Evolutionary conservation across 2,113 vertebrate genomes (phyloP).

Genomic region (Myotis yumanensis): DNA sequence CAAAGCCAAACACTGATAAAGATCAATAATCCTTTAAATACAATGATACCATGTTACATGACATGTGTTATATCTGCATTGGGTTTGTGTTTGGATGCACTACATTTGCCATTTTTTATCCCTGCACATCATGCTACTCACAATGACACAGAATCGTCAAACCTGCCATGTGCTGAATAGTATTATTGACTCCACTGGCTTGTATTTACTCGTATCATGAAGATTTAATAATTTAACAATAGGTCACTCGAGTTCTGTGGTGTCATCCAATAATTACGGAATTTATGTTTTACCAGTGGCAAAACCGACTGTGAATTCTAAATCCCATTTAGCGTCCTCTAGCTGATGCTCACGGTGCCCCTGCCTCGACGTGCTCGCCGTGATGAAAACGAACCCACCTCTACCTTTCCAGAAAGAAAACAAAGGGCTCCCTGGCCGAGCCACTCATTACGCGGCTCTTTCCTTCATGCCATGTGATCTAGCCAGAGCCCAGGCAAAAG

Average conservation of each 20-base stretch:
- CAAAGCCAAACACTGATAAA: not conserved
- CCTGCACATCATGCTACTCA: not conserved
- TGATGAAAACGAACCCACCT: constrained; percentile 87
- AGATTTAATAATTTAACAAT: constrained; percentile 85
- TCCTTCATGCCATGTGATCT: constrained; percentile 85
- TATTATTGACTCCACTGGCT: constrained; percentile 78
- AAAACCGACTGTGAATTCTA: constrained; percentile 77
- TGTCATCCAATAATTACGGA: constrained; percentile 84
- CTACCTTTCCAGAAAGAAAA: constrained; percentile 84
- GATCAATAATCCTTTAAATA: constrained; percentile 49
- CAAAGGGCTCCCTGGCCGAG: constrained; percentile 85
- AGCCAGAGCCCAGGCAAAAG: constrained; percentile 85
- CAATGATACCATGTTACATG: not conserved
- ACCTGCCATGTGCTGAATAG: constrained; percentile 61
- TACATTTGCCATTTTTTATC: not conserved
- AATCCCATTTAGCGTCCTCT: constrained; percentile 80
- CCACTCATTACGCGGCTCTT: constrained; percentile 84
- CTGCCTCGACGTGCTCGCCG: constrained; percentile 82
- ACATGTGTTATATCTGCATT: not conserved
- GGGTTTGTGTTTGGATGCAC: not conserved
- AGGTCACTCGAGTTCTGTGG: constrained; percentile 80
- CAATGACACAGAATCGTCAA: constrained; percentile 29
- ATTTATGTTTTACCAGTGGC: constrained; percentile 80
- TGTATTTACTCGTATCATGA: constrained; percentile 78
- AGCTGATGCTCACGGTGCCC: constrained; percentile 81